phyloP scores from a whole-genome alignment of 1,140 invertebrate genomes.

The Musca domestica region DNA sequence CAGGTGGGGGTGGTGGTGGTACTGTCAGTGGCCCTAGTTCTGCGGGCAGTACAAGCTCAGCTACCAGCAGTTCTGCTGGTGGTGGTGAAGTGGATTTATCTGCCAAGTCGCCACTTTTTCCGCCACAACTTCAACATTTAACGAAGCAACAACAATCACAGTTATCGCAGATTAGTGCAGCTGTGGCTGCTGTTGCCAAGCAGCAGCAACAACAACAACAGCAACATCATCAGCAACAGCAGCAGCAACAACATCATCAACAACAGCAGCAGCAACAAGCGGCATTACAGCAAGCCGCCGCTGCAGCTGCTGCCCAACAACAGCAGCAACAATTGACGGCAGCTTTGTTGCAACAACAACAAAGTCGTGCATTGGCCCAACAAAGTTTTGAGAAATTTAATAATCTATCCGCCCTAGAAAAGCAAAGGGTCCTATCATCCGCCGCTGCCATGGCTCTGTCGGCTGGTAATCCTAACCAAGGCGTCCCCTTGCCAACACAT shows the following conservation, averaged over 20 bases:
- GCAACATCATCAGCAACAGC: constrained; percentile 37
- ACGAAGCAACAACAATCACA: constrained; percentile 52
- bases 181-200: constrained; percentile 33
- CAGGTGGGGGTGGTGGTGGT: constrained; percentile 8
- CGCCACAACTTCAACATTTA: constrained; percentile 43
- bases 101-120: constrained; percentile 38
- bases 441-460: constrained; percentile 16
- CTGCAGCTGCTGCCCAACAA: constrained; percentile 27
- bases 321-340: constrained; percentile 54
- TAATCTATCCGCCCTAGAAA: constrained; percentile 56
- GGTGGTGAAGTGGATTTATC: constrained; percentile 41
- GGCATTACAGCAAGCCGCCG: constrained; percentile 5
- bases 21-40: constrained; percentile 23
- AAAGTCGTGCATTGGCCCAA: constrained; percentile 59
- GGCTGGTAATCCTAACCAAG: constrained; percentile 1
- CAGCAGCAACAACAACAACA: constrained; percentile 48
- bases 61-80: constrained; percentile 21
- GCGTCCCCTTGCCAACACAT: constrained; percentile 15
- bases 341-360: constrained; percentile 60
- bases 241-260: constrained; percentile 46
- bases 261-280: constrained; percentile 38
- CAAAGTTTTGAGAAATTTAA: constrained; percentile 61
- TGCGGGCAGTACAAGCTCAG: constrained; percentile 2
- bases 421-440: constrained; percentile 56
- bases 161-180: constrained; percentile 44